These are phyloP conservation scores for Calephelis virginiensis DNA, from an alignment of 1,140 invertebrate species.

Conservation along the genomic window DNA sequence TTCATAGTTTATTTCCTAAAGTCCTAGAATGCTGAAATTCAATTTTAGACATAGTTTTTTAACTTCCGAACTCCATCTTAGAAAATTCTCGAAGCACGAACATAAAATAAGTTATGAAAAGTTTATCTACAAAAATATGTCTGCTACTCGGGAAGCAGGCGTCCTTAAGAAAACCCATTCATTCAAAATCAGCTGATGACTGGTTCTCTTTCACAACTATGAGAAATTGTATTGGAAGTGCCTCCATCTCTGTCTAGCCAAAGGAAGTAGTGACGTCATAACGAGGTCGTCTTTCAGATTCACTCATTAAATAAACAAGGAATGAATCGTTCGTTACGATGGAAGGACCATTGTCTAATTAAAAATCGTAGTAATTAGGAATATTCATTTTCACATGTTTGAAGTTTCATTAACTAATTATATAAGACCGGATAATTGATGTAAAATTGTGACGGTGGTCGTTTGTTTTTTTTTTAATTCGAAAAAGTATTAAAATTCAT, in stretches of 20 bases:
- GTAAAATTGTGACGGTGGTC: too few relatives aligned
- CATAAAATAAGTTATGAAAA: constrained; percentile 9
- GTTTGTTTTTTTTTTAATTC: too few relatives aligned
- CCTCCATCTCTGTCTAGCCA: constrained; percentile 45
- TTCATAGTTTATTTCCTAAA: too few relatives aligned
- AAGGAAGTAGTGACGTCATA: constrained; percentile 71
- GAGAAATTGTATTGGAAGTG: constrained; percentile 30
- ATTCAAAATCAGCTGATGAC: constrained; percentile 60
- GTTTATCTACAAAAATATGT: constrained; percentile 3
- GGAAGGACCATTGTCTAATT: constrained; percentile 21
- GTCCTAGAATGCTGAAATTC: too few relatives aligned
- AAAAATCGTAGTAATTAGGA: too few relatives aligned
- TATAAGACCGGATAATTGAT: too few relatives aligned
- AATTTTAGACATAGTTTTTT: too few relatives aligned
- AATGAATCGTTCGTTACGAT: constrained; percentile 43
- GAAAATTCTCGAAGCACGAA: not conserved
- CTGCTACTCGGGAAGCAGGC: not conserved
- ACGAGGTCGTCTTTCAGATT: constrained; percentile 73
- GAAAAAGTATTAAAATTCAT: too few relatives aligned
- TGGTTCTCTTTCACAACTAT: constrained; percentile 36
- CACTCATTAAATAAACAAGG: constrained; percentile 78
- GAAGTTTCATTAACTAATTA: too few relatives aligned
- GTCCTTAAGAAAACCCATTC: constrained; percentile 41
- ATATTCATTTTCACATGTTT: too few relatives aligned
- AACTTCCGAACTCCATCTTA: too few relatives aligned